Evolutionary conservation across 2,888 invertebrate genomes (phyloP).

Genomic region (Nineta flava): DNA sequence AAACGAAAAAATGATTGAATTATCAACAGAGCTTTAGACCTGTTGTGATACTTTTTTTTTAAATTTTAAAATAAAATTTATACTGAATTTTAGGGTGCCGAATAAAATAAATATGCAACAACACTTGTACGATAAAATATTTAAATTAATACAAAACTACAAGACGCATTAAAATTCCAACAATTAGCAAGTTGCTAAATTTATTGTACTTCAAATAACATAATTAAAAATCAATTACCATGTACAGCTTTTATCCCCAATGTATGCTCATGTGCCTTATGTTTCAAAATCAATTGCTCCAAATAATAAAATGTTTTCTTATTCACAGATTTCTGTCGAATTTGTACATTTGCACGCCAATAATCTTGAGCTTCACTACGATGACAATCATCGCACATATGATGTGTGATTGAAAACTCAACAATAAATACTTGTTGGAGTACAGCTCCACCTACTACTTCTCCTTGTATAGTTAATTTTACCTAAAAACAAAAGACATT

Average conservation of each 20-base stretch:
- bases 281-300: constrained; percentile 92
- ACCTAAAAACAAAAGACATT: constrained; percentile 29
- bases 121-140: too few species aligned
- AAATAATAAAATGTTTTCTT: constrained; percentile 96
- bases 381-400: constrained; percentile 97
- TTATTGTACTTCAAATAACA: too few species aligned
- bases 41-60: too few species aligned
- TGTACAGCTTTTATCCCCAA: constrained; percentile 74
- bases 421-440: constrained; percentile 92
- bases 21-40: too few species aligned
- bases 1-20: too few species aligned
- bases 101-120: too few species aligned
- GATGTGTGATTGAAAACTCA: constrained; percentile 78
- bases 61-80: too few species aligned
- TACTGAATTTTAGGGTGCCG: too few species aligned
- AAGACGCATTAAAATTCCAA: too few species aligned
- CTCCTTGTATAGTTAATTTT: constrained; percentile 88
- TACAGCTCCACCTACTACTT: constrained; percentile 79
- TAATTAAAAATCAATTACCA: constrained; percentile 31
- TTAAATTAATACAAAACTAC: too few species aligned
- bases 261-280: constrained; percentile 80
- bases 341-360: constrained; percentile 88
- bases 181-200: too few species aligned
- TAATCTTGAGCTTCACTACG: constrained; percentile 93
- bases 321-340: constrained; percentile 74